Conservation (phyloP, 2,113 vertebrate species). For the Ariopsis seemanni region DNA sequence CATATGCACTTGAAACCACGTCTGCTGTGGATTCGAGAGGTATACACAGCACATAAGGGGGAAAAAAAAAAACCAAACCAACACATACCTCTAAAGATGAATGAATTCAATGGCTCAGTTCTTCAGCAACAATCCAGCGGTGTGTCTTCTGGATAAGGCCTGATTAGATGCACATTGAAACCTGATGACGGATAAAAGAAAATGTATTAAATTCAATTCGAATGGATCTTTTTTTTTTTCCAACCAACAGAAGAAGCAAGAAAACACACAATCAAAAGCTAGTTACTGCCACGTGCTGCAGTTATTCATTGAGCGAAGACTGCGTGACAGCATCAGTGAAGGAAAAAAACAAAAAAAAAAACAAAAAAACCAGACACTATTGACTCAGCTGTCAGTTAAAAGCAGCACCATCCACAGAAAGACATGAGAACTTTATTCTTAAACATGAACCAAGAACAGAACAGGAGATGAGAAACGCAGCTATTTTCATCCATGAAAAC, state of each 20-base stretch:
- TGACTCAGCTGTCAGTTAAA: slow-evolving; percentile 20
- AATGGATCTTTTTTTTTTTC: background rate
- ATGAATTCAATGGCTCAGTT: background rate
- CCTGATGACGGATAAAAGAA: slow-evolving; percentile 1
- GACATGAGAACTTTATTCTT: background rate
- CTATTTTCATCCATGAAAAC: background rate
- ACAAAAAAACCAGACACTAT: background rate
- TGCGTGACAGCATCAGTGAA: background rate
- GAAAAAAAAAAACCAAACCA: too few species aligned
- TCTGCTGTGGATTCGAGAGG: background rate
- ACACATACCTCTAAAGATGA: slow-evolving; percentile 13
- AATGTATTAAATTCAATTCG: background rate
- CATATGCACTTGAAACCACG: background rate
- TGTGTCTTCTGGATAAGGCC: slow-evolving; percentile 7
- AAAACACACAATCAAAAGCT: background rate
- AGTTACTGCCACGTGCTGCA: background rate
- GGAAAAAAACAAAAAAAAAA: background rate
- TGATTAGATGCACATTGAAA: slow-evolving; percentile 7
- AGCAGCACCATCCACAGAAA: slow-evolving; percentile 17
- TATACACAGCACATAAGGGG: background rate
- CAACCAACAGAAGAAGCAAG: background rate
- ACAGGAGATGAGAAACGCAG: background rate
- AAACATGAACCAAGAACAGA: background rate
- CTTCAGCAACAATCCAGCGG: background rate
- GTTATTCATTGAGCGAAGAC: background rate